A percentile compares a stretch with the other conserved stretches of the same genome.
phyloP scores from a whole-genome alignment of 2,888 invertebrate species.

The Drosophila helvetica region DNA sequence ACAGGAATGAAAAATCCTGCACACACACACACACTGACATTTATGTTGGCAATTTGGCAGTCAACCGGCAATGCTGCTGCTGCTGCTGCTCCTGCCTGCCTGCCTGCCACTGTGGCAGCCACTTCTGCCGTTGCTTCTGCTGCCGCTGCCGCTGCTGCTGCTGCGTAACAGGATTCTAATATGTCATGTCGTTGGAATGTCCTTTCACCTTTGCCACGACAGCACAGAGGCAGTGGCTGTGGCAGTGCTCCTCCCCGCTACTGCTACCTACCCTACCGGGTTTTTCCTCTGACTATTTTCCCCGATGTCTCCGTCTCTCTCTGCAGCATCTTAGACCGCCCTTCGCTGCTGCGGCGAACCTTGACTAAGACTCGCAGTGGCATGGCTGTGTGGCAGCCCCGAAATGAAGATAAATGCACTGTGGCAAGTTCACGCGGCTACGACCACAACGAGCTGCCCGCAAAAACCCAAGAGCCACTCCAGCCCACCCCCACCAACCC shows the following conservation, averaged over 20 bases:
- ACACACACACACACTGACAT: slow-evolving; percentile 64
- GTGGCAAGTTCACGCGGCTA: slow-evolving; percentile 70
- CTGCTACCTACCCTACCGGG: slow-evolving; percentile 11
- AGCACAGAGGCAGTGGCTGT: slow-evolving; percentile 2
- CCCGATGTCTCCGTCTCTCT: slow-evolving; percentile 51
- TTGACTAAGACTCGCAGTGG: slow-evolving; percentile 48
- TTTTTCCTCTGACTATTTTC: slow-evolving; percentile 65
- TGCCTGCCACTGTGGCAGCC: slow-evolving; percentile 19
- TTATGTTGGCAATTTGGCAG: slow-evolving; percentile 80
- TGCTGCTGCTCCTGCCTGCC: slow-evolving; percentile 8
- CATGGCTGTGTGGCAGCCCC: slow-evolving; percentile 9
- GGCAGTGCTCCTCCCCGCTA: slow-evolving; percentile 2
- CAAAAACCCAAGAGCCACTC: slow-evolving; percentile 52
- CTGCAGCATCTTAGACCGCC: slow-evolving; percentile 39
- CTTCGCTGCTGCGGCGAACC: slow-evolving; percentile 35
- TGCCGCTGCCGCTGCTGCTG: slow-evolving; percentile 45
- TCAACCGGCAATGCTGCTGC: slow-evolving; percentile 61
- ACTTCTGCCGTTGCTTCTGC: slow-evolving; percentile 37
- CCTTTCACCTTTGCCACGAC: slow-evolving; percentile 63
- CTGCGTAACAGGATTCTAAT: slow-evolving; percentile 77
- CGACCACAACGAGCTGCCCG: slow-evolving; percentile 69
- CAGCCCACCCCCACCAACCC: slow-evolving; percentile 20
- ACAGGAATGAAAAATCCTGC: slow-evolving; percentile 76
- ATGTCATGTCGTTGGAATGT: slow-evolving; percentile 77
- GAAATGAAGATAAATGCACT: slow-evolving; percentile 82